phyloP scores from a whole-genome alignment of 2,113 vertebrate genomes.

The Sapayoa aenigma region DNA sequence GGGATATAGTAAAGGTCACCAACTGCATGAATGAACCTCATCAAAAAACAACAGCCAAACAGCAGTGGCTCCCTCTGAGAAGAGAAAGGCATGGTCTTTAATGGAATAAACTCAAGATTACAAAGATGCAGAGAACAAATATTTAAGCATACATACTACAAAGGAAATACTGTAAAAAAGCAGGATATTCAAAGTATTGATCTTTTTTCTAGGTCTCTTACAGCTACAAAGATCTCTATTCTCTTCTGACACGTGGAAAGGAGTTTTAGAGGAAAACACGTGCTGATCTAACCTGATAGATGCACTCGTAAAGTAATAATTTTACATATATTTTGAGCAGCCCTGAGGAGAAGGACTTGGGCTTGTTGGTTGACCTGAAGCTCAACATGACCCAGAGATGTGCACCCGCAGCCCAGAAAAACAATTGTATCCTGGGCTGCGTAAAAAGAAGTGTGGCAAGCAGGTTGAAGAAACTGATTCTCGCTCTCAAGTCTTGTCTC shows the following conservation, averaged over 20 bases:
- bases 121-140: background rate
- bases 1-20: background rate
- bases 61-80: background rate
- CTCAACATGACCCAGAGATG: background rate
- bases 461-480: background rate
- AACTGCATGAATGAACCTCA: background rate
- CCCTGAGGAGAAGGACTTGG: background rate
- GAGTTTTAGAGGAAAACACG: background rate
- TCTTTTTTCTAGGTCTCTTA: background rate
- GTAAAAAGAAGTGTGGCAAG: background rate
- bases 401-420: background rate
- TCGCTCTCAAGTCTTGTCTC: background rate
- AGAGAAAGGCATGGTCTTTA: background rate
- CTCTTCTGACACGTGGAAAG: background rate
- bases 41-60: background rate
- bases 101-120: background rate
- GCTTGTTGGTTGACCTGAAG: background rate
- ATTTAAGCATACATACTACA: background rate
- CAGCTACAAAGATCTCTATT: background rate
- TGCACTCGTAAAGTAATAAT: background rate
- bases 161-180: background rate
- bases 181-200: background rate
- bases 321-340: background rate
- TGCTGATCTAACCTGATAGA: background rate
- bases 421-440: background rate